Evolutionary conservation across 2,113 vertebrate genomes (phyloP).

Genomic region (Miniopterus natalensis): DNA sequence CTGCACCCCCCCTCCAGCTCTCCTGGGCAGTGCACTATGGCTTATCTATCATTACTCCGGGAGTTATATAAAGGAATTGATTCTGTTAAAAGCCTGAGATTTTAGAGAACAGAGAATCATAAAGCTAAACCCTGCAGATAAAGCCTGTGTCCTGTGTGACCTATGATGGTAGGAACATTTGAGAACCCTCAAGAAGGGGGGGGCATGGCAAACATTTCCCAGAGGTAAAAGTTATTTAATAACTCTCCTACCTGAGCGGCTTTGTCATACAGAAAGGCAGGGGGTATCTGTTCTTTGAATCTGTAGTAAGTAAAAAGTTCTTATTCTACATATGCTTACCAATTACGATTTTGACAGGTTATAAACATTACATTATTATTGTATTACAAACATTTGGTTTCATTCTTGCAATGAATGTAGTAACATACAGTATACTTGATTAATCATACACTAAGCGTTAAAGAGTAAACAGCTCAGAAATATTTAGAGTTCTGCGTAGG

Average conservation of each 20-base stretch:
- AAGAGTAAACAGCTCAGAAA: constrained; percentile 49
- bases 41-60: neutral
- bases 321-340: constrained; percentile 9
- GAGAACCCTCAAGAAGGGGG: neutral
- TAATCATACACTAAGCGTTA: constrained; percentile 14
- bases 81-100: constrained; percentile 27
- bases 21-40: neutral
- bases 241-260: neutral
- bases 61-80: neutral
- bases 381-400: constrained; percentile 35
- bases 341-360: constrained; percentile 45
- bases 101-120: constrained; percentile 38
- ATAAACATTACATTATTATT: constrained; percentile 63
- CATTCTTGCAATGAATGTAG: neutral
- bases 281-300: neutral
- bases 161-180: neutral
- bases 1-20: neutral
- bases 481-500: constrained; percentile 38
- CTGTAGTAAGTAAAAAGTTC: constrained; percentile 35
- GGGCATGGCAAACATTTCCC: neutral
- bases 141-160: neutral
- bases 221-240: neutral
- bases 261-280: neutral
- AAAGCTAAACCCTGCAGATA: constrained; percentile 10
- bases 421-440: constrained; percentile 11